phyloP scores from a whole-genome alignment of 2,888 invertebrate genomes.

The Harpalus rubripes region DNA sequence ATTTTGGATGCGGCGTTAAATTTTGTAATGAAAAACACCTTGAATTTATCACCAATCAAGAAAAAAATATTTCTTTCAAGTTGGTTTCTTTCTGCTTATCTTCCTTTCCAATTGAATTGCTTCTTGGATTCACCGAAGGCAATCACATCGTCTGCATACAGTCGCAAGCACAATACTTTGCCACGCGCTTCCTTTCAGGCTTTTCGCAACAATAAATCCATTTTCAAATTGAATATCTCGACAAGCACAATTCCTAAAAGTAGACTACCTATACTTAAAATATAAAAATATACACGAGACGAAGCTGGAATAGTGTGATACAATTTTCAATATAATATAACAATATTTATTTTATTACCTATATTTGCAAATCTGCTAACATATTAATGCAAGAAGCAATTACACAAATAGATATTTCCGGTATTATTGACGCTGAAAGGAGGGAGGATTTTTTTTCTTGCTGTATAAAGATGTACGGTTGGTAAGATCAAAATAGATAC shows the following conservation, averaged over 20 bases:
- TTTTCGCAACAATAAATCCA: background rate
- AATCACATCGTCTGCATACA: constrained; percentile 5
- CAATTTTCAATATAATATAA: too few species aligned
- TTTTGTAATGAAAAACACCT: background rate
- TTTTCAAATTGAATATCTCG: background rate
- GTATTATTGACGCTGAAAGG: too few species aligned
- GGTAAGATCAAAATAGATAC: too few species aligned
- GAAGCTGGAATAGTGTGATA: background rate
- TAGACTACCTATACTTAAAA: background rate
- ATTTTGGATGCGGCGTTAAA: background rate
- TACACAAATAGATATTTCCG: too few species aligned
- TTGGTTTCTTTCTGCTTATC: background rate
- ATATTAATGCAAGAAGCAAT: too few species aligned
- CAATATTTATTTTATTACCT: too few species aligned
- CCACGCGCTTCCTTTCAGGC: background rate
- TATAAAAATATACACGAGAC: background rate
- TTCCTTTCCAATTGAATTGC: background rate
- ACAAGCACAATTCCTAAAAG: background rate
- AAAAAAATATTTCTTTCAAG: constrained; percentile 2
- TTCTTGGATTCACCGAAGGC: constrained; percentile 1
- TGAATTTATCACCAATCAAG: background rate
- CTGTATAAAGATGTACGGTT: too few species aligned
- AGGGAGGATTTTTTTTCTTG: too few species aligned
- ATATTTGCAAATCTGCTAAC: too few species aligned
- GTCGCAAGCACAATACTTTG: background rate